These are phyloP conservation scores for Drosophila vallismaia DNA, from an alignment of 2,888 invertebrate species.

Conservation along the genomic window DNA sequence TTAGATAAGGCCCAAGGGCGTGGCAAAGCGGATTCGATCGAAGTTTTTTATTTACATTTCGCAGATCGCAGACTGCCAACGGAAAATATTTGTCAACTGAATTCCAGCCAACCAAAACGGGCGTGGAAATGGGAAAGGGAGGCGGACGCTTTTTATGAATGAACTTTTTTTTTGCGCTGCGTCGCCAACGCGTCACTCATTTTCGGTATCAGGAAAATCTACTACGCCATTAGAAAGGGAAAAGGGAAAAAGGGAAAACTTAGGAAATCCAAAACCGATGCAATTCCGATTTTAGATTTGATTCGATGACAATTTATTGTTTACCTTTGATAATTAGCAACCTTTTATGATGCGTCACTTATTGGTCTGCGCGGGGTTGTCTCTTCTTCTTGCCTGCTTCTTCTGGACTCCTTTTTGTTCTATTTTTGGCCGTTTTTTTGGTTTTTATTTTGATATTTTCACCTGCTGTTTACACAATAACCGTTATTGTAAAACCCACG, in stretches of 20 bases:
- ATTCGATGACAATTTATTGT: conserved; percentile 16
- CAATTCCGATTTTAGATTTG: conserved; percentile 7
- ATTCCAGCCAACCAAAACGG: conserved; percentile 10
- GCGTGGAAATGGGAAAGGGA: background rate
- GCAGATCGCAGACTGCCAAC: background rate
- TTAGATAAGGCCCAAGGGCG: conserved; percentile 13
- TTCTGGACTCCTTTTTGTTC: conserved; percentile 7
- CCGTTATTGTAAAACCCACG: conserved; percentile 18
- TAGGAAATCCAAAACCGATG: background rate
- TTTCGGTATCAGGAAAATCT: conserved; percentile 17
- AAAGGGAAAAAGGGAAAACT: background rate
- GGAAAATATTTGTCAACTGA: conserved; percentile 26
- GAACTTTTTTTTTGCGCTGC: conserved; percentile 39
- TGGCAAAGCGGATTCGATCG: conserved; percentile 1
- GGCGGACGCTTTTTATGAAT: conserved; percentile 63
- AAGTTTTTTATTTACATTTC: background rate
- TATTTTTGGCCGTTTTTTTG: conserved; percentile 2
- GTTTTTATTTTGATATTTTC: conserved; percentile 23
- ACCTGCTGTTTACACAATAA: conserved; percentile 44
- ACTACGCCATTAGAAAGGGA: conserved; percentile 27
- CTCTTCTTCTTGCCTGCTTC: conserved; percentile 17
- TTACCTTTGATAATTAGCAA: conserved; percentile 51
- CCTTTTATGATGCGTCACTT: conserved; percentile 45
- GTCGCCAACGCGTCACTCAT: conserved; percentile 19
- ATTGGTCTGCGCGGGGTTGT: conserved; percentile 26